Conservation (phyloP, 1,140 invertebrate species). For the Drosophila jambulina region DNA sequence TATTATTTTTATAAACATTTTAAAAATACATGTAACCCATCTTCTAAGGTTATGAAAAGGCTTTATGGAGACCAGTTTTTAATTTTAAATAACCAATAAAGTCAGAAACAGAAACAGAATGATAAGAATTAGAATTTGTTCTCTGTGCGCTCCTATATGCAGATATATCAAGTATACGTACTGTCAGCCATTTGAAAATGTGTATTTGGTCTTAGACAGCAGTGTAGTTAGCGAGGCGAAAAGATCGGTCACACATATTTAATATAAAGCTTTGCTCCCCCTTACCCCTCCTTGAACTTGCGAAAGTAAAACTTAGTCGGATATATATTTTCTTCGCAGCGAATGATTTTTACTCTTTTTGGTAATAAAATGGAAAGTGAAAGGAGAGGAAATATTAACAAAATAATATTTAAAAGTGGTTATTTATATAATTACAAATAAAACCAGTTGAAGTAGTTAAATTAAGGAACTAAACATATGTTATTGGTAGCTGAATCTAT, state of each 20-base stretch:
- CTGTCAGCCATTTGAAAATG: slow-evolving; percentile 28
- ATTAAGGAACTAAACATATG: not conserved
- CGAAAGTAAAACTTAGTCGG: slow-evolving; percentile 27
- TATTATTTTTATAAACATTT: not conserved
- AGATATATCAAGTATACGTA: slow-evolving; percentile 23
- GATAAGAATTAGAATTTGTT: not conserved
- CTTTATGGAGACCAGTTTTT: not conserved
- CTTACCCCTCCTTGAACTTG: slow-evolving; percentile 7
- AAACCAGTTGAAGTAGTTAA: not conserved
- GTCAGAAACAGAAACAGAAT: no score
- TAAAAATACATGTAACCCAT: not conserved
- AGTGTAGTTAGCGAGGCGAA: slow-evolving; percentile 27
- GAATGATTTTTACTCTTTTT: slow-evolving; percentile 29
- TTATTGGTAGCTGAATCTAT: not conserved
- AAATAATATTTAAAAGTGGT: not conserved
- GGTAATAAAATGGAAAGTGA: not conserved
- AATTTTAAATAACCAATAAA: not conserved
- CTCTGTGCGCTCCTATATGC: slow-evolving; percentile 1
- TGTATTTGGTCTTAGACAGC: slow-evolving; percentile 25
- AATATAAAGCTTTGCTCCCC: slow-evolving; percentile 1
- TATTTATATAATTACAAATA: not conserved
- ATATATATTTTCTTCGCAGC: not conserved
- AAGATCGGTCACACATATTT: slow-evolving; percentile 35
- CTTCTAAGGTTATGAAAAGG: not conserved
- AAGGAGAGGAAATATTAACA: not conserved